Evolutionary conservation across 35 echinoderm and acorn worm species (phyloP), one percentile per base, ranked within the genome.

Genomic region (Lytechinus variegatus): DNA sequence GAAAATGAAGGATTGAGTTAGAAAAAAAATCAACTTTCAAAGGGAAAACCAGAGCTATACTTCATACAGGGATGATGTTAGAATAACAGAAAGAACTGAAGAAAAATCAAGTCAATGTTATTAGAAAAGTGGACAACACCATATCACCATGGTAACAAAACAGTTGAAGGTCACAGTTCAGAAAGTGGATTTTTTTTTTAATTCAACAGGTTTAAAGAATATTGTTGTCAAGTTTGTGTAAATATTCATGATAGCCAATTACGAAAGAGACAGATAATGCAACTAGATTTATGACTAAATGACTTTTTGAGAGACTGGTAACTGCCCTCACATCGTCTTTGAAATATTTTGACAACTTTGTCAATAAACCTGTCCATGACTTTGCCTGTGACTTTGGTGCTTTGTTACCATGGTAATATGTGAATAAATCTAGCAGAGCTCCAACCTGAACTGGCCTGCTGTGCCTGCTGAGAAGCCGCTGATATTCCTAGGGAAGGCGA

Each of bases 401-500:
- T 79, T 79, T 4, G 19, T 79, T 79, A 79, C 21, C 66, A 7
- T 8, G 66, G 66, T 79, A 24, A 24, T 24, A 79, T 16, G 66
- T n/a, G 6, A 79, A 7, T 24, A 71, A 24, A 79, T 79, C 66
- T 79, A 4, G 66, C 66, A 79, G 66, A 79, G 88, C 29, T 90
- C 88, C 28, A 90, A 90, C 88, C 88, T 90, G 88, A 90, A 90
- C 29, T 90, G 27, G 27, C 52, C 52, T 90, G 88, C n/a, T 90
- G 27, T 8, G 28, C 88, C 27, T 90, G 28, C n/a, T 44, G 88
- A 52, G 88, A 44, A 90, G 88, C 52, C 14, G 88, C 52, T 14
- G 88, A 54, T 51, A 52, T 52, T 90, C 88, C 88, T 90, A 44
- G 10, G 88, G 52, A 44, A 90, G 52, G 88, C 88, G 11, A 33